Percentiles rank a stretch among this genome's conserved stretches.
These are phyloP conservation scores for Eretmochelys imbricata DNA, from an alignment of 2,113 vertebrate species.

Conservation along the genomic window DNA sequence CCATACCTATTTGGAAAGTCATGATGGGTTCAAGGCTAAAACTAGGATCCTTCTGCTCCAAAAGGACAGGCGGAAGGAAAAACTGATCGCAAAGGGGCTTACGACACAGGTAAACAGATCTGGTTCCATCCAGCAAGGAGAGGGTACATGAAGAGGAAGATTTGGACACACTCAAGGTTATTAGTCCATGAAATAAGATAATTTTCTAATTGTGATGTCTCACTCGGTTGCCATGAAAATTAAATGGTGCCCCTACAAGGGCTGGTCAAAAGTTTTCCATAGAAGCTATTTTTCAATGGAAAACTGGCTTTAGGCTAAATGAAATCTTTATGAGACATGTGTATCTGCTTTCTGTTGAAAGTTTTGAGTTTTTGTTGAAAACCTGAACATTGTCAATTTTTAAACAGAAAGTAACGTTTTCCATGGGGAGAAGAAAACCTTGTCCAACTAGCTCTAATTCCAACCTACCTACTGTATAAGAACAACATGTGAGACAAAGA, in stretches of 20 bases:
- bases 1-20: not conserved
- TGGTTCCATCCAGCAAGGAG: not conserved
- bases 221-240: not conserved
- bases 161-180: rapidly evolving
- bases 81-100: not conserved
- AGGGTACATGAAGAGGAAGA: not conserved
- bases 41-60: not conserved
- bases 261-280: not conserved
- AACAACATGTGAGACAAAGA: not conserved
- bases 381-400: not conserved
- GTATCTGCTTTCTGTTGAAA: not conserved
- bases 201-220: not conserved
- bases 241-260: not conserved
- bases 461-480: not conserved
- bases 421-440: not conserved
- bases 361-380: not conserved
- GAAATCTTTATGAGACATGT: not conserved
- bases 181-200: not conserved
- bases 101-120: not conserved
- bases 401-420: not conserved
- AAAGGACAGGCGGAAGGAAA: not conserved
- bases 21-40: not conserved
- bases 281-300: not conserved
- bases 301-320: not conserved
- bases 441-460: not conserved